These are phyloP conservation scores for Bombyx mandarina DNA, from an alignment of 1,140 invertebrate genomes.

Conservation along the genomic window DNA sequence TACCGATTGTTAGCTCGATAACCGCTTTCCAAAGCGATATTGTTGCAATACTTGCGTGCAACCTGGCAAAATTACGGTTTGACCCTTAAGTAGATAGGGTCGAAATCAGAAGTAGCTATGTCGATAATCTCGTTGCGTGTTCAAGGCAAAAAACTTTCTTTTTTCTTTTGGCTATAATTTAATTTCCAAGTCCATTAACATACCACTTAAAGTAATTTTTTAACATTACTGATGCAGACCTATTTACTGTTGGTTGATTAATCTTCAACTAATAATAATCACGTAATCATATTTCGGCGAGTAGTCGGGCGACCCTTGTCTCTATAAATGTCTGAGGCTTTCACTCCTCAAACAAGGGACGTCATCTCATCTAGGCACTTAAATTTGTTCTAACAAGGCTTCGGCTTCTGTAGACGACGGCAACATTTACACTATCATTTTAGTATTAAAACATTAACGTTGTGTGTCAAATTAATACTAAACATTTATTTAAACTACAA, in stretches of 20 bases:
- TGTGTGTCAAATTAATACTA: too few relatives aligned
- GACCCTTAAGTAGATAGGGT: too few relatives aligned
- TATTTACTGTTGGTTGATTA: neutral
- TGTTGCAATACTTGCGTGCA: slow-evolving; percentile 17
- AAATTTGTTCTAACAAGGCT: neutral
- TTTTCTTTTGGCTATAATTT: too few relatives aligned
- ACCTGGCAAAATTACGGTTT: neutral
- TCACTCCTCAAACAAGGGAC: slow-evolving; percentile 14
- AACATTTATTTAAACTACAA: too few relatives aligned
- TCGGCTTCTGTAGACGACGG: too few relatives aligned
- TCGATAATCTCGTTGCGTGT: too few relatives aligned
- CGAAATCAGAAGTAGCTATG: too few relatives aligned
- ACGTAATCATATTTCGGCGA: slow-evolving; percentile 2
- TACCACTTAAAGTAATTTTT: too few relatives aligned
- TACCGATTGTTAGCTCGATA: slow-evolving; percentile 45
- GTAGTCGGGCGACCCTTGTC: slow-evolving; percentile 23
- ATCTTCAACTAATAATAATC: slow-evolving; percentile 1
- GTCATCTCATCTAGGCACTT: slow-evolving; percentile 17
- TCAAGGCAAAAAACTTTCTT: too few relatives aligned
- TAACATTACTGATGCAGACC: neutral
- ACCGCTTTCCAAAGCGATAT: slow-evolving; percentile 29
- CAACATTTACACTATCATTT: too few relatives aligned
- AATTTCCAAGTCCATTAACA: too few relatives aligned
- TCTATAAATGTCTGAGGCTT: slow-evolving; percentile 24
- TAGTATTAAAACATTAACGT: too few relatives aligned